These are phyloP conservation scores for Alviniconcha marisindica DNA, from an alignment of 1,140 invertebrate genomes.

Conservation along the genomic window DNA sequence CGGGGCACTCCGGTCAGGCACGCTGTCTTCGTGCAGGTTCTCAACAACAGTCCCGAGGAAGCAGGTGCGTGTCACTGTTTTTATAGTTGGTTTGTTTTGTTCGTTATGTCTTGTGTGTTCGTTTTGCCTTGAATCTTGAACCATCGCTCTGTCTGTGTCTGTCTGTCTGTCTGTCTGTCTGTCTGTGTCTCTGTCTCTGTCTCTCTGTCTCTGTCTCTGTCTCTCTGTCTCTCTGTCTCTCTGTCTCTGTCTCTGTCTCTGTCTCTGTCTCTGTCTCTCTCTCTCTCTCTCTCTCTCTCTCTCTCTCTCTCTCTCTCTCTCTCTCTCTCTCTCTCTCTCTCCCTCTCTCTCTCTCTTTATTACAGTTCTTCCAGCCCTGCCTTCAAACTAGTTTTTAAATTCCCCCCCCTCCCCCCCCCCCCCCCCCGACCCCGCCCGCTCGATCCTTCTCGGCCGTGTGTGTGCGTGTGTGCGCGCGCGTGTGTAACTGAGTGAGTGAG, in stretches of 20 bases:
- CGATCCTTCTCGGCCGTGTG: too few relatives aligned
- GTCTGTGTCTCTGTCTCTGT: neutral
- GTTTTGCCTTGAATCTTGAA: too few relatives aligned
- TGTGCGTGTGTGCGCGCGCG: too few relatives aligned
- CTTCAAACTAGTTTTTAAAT: too few relatives aligned
- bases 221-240: neutral
- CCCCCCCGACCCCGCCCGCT: too few relatives aligned
- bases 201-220: constrained; percentile 1
- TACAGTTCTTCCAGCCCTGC: too few relatives aligned
- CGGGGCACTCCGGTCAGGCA: constrained; percentile 51
- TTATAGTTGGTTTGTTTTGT: neutral
- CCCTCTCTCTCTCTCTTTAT: constrained; percentile 2
- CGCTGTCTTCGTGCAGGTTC: constrained; percentile 59
- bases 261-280: neutral
- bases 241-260: constrained; percentile 1
- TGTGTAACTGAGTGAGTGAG: too few relatives aligned
- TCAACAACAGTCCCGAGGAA: constrained; percentile 52
- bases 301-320: neutral
- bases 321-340: constrained; percentile 5
- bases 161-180: neutral
- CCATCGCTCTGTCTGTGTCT: neutral
- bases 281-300: neutral
- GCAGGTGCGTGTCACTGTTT: constrained; percentile 40
- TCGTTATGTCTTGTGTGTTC: neutral
- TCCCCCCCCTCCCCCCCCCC: neutral